These are phyloP conservation scores for Shinisaurus crocodilurus DNA, from an alignment of 2,113 vertebrate species.

Conservation along the genomic window DNA sequence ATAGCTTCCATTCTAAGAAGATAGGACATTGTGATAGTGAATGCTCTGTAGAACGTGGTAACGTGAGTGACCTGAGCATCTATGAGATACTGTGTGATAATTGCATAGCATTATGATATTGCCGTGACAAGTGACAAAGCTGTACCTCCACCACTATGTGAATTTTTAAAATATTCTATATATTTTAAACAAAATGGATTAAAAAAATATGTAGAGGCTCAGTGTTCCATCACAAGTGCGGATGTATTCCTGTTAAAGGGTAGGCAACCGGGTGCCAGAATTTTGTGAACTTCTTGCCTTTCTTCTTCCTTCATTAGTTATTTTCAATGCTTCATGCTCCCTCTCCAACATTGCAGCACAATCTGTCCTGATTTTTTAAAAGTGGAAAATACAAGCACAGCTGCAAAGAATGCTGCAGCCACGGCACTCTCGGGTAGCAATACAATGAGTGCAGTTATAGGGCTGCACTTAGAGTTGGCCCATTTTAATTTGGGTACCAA, in stretches of 20 bases:
- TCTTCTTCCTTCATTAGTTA: neutral
- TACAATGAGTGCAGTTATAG: neutral
- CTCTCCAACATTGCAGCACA: neutral
- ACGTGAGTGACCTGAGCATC: neutral
- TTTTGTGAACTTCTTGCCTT: no score
- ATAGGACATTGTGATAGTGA: neutral
- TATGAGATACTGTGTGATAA: neutral
- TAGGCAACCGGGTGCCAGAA: neutral
- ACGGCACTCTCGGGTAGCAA: no score
- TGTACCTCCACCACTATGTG: neutral
- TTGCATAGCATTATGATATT: neutral
- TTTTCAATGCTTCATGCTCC: neutral
- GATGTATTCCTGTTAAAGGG: neutral
- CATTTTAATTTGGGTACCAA: neutral
- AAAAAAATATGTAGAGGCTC: neutral
- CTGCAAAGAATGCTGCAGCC: neutral
- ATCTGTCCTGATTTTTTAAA: neutral
- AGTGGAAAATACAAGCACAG: neutral
- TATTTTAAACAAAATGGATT: neutral
- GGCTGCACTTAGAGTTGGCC: neutral
- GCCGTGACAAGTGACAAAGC: neutral
- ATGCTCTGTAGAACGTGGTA: neutral
- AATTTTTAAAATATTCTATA: neutral
- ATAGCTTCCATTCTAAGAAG: neutral
- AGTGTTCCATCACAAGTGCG: neutral